These are phyloP conservation scores for Stenopsyche tienmushanensis DNA, from an alignment of 1,140 invertebrate species.

Conservation along the genomic window DNA sequence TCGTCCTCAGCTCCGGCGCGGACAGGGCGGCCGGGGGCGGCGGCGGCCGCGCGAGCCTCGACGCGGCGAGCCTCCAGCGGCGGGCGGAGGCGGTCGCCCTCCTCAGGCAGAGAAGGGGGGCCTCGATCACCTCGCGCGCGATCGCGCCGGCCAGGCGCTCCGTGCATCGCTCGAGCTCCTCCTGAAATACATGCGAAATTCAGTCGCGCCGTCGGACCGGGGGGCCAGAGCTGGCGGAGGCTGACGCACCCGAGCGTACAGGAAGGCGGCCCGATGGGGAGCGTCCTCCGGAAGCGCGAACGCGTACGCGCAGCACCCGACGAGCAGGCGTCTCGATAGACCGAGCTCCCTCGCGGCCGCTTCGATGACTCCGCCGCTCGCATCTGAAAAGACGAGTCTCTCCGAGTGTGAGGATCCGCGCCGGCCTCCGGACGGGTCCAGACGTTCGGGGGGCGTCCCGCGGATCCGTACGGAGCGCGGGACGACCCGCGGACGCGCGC, in stretches of 20 bases:
- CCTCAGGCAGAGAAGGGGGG: slow-evolving; percentile 23
- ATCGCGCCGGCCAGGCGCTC: slow-evolving; percentile 26
- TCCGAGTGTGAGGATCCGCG: too few relatives aligned
- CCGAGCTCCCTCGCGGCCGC: slow-evolving; percentile 34
- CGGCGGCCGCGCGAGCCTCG: slow-evolving; percentile 32
- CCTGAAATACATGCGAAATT: too few relatives aligned
- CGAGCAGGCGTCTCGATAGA: slow-evolving; percentile 29
- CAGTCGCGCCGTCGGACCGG: too few relatives aligned
- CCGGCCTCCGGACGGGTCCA: neutral
- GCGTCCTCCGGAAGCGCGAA: slow-evolving; percentile 19
- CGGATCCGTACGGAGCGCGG: neutral
- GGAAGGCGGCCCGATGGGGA: slow-evolving; percentile 36
- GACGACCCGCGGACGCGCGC: neutral
- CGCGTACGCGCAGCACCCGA: slow-evolving; percentile 35
- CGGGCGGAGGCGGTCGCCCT: slow-evolving; percentile 18
- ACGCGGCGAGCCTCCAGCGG: slow-evolving; percentile 33
- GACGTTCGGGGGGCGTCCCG: neutral
- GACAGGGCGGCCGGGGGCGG: slow-evolving; percentile 32
- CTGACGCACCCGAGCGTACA: slow-evolving; percentile 34
- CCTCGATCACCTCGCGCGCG: slow-evolving; percentile 34
- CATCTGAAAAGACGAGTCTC: too few relatives aligned
- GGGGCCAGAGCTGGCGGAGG: too few relatives aligned
- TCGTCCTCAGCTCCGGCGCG: slow-evolving; percentile 35
- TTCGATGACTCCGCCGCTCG: slow-evolving; percentile 29
- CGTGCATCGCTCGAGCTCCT: slow-evolving; percentile 35